Percentiles rank a stretch among this genome's conserved stretches.
phyloP scores from a whole-genome alignment of 2,113 vertebrate genomes.

The Corapipo altera region DNA sequence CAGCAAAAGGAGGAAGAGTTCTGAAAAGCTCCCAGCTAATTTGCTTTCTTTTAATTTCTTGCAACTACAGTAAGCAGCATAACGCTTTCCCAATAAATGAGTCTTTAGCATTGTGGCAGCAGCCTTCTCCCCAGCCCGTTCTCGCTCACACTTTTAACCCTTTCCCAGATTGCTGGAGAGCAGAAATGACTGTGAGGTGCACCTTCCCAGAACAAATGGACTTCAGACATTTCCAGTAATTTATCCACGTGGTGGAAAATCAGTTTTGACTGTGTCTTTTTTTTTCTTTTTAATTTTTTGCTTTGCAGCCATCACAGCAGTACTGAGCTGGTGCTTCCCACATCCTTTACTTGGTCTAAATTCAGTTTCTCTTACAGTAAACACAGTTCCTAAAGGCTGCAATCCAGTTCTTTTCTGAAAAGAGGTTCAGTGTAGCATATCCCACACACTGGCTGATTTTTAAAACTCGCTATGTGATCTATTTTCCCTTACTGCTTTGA shows the following conservation, averaged over 20 bases:
- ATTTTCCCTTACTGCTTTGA: constrained; percentile 31
- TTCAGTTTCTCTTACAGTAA: constrained; percentile 64
- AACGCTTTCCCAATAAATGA: constrained; percentile 51
- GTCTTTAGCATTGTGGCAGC: constrained; percentile 21
- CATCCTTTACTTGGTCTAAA: constrained; percentile 57
- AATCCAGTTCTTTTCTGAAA: constrained; percentile 51
- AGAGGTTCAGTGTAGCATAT: constrained; percentile 35
- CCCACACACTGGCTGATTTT: constrained; percentile 44
- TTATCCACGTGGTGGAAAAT: constrained; percentile 19
- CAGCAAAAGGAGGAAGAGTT: constrained; percentile 64
- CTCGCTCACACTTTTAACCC: constrained; percentile 13
- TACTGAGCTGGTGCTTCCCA: constrained; percentile 52
- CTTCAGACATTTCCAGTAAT: constrained; percentile 38
- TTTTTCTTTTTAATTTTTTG: neutral
- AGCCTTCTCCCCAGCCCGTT: neutral
- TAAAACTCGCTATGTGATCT: neutral
- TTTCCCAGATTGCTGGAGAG: neutral
- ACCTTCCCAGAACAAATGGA: constrained; percentile 15
- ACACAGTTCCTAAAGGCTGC: constrained; percentile 42
- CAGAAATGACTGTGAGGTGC: neutral
- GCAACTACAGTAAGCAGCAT: constrained; percentile 58
- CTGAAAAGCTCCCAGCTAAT: constrained; percentile 61
- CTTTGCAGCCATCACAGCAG: constrained; percentile 33
- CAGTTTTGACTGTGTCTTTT: neutral
- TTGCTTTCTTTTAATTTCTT: constrained; percentile 69